Conservation (phyloP, 2,797 vertebrate genomes). For the Nasua narica region DNA sequence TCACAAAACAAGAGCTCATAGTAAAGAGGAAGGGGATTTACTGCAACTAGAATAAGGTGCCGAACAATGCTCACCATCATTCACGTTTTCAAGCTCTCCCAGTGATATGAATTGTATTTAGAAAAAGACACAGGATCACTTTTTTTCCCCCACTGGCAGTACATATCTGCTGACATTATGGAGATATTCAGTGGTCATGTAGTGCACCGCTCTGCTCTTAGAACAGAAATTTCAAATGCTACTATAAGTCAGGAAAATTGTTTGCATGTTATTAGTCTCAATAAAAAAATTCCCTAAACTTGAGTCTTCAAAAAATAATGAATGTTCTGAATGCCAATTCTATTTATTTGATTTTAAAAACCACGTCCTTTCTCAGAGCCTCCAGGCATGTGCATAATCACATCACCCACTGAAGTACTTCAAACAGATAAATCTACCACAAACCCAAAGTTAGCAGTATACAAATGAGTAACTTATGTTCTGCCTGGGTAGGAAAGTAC, state of each 20-base stretch:
- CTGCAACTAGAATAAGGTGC: not conserved
- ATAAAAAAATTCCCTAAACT: not conserved
- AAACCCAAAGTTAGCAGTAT: conserved; percentile 5
- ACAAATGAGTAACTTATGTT: not conserved
- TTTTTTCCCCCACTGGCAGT: not conserved
- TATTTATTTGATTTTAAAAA: conserved; percentile 72
- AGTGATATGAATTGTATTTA: conserved; percentile 34
- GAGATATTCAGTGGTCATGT: not conserved
- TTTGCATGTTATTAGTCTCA: conserved; percentile 39
- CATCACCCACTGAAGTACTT: conserved; percentile 38
- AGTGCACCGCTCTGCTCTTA: conserved; percentile 38
- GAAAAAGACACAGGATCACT: not conserved
- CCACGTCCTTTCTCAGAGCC: conserved; percentile 41
- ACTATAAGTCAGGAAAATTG: conserved; percentile 46
- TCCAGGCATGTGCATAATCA: conserved; percentile 53
- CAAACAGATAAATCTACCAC: conserved; percentile 39
- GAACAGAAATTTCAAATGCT: conserved; percentile 50
- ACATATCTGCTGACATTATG: conserved; percentile 35
- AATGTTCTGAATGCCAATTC: conserved; percentile 61
- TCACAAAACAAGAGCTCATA: not conserved
- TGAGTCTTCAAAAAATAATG: conserved; percentile 56
- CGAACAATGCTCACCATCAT: not conserved
- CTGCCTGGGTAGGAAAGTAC: not conserved
- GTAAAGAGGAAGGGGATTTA: not conserved
- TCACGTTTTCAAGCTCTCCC: not conserved